Percentiles rank a stretch among this genome's conserved stretches.
Evolutionary conservation across 2,888 invertebrate species (phyloP).

Genomic region (Nebria brevicollis): DNA sequence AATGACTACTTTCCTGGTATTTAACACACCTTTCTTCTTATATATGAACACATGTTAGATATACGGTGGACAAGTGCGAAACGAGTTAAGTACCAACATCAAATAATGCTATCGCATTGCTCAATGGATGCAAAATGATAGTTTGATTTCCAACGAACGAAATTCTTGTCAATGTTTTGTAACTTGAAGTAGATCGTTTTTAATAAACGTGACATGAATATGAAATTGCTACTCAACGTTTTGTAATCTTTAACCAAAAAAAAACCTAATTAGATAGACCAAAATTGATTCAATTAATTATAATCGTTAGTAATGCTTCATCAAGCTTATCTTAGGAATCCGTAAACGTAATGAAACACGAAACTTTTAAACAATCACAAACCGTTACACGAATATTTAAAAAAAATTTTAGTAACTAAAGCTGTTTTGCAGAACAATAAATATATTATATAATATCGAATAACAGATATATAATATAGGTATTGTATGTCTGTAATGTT

Average conservation of each 20-base stretch:
- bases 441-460: too few relatives aligned
- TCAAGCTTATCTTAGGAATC: not conserved
- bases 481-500: too few relatives aligned
- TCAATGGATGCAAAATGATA: not conserved
- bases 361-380: not conserved
- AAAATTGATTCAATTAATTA: not conserved
- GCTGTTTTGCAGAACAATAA: too few relatives aligned
- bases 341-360: not conserved
- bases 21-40: not conserved
- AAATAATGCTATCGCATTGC: not conserved
- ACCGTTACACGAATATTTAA: too few relatives aligned
- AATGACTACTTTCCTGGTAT: not conserved
- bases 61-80: not conserved
- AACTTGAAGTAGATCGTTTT: not conserved
- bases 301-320: not conserved
- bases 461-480: too few relatives aligned
- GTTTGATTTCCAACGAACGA: not conserved
- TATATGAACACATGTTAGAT: not conserved
- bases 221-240: not conserved
- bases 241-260: not conserved
- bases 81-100: not conserved
- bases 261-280: not conserved
- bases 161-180: not conserved
- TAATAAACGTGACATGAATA: conserved; percentile 1
- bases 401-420: too few relatives aligned